These are phyloP conservation scores for Hermaeophaga mercurialis DNA, from an alignment of 2,888 invertebrate genomes.

Conservation along the genomic window DNA sequence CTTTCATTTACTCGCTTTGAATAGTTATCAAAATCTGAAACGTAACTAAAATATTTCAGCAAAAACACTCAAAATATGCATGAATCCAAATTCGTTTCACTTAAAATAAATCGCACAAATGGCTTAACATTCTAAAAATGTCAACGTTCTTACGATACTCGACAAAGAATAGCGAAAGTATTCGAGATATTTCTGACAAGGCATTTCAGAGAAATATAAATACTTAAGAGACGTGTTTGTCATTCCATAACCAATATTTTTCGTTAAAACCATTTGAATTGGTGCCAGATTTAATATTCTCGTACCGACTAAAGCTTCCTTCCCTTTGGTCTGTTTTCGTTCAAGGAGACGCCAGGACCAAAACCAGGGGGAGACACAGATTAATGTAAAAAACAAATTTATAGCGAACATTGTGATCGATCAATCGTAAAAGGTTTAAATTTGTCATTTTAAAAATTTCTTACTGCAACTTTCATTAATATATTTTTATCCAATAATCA, in stretches of 20 bases:
- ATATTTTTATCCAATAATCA: too few relatives aligned
- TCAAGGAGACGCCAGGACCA: not conserved
- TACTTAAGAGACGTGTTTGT: constrained; percentile 4
- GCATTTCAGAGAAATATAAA: constrained; percentile 2
- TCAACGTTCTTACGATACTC: not conserved
- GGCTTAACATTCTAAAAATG: not conserved
- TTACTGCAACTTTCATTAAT: too few relatives aligned
- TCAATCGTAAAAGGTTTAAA: too few relatives aligned
- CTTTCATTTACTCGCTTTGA: too few relatives aligned
- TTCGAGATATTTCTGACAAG: not conserved
- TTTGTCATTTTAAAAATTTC: too few relatives aligned
- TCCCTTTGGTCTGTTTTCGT: not conserved
- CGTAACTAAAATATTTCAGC: not conserved
- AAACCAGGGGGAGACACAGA: not conserved
- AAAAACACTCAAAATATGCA: not conserved
- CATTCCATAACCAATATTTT: constrained; percentile 5
- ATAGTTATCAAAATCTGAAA: too few relatives aligned
- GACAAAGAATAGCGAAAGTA: not conserved
- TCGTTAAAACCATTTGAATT: not conserved
- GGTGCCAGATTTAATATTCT: constrained; percentile 3
- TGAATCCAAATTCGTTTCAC: too few relatives aligned
- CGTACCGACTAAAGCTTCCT: not conserved
- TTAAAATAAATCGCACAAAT: not conserved
- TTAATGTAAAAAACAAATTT: too few relatives aligned
- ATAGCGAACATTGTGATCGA: too few relatives aligned